phyloP scores from a whole-genome alignment of 2,888 invertebrate genomes.

The Nephrotoma guestfalica region DNA sequence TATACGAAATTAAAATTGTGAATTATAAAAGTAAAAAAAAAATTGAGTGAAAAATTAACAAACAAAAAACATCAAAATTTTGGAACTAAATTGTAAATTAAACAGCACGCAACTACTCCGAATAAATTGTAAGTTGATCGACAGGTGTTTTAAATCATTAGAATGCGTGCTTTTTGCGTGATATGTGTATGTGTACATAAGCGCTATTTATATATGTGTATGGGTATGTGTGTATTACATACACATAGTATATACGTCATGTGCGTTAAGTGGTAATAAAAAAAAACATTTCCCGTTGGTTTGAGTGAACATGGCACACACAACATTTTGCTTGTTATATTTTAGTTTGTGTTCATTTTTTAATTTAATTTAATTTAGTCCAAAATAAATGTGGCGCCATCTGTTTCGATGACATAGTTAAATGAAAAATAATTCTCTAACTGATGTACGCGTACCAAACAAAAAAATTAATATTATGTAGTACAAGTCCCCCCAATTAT shows the following conservation, averaged over 20 bases:
- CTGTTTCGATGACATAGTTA: neutral
- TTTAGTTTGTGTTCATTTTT: neutral
- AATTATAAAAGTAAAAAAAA: neutral
- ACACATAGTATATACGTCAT: neutral
- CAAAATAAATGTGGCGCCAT: neutral
- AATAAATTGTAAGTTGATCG: neutral
- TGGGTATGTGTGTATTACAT: neutral
- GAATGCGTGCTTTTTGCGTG: neutral
- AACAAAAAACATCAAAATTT: neutral
- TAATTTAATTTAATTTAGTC: neutral
- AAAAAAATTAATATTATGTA: neutral
- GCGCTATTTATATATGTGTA: neutral
- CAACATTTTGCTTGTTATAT: neutral
- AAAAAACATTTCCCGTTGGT: neutral
- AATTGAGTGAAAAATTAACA: neutral
- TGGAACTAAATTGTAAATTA: neutral
- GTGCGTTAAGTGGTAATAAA: neutral
- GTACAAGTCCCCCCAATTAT: neutral
- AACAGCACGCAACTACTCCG: neutral
- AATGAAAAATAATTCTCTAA: neutral
- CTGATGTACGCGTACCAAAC: neutral
- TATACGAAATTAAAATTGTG: neutral
- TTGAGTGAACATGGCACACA: neutral
- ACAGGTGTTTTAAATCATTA: neutral
- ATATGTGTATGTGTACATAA: neutral